These are phyloP conservation scores for Saccostrea echinata DNA, from an alignment of 1,140 invertebrate species.

Conservation along the genomic window DNA sequence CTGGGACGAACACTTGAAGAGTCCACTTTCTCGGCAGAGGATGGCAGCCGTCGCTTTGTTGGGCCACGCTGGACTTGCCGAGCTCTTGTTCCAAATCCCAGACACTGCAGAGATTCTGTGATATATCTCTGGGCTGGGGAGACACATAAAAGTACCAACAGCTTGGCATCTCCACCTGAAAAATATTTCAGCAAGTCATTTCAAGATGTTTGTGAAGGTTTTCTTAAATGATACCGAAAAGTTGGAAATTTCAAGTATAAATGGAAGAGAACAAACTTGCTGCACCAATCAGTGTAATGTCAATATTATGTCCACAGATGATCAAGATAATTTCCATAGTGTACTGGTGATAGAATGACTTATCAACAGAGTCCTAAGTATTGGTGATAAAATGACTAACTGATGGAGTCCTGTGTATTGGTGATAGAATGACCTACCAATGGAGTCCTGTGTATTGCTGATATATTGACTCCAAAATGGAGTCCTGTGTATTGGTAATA, in stretches of 20 bases:
- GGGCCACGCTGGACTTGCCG: constrained; percentile 76
- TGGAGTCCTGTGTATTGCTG: constrained; percentile 89
- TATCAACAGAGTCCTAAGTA: too few species aligned
- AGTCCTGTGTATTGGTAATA: too few species aligned
- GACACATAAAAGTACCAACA: constrained; percentile 75
- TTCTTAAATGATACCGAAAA: background rate
- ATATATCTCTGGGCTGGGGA: constrained; percentile 75
- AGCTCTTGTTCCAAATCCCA: constrained; percentile 76
- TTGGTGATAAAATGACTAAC: too few species aligned
- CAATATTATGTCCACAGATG: too few species aligned
- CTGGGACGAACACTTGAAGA: constrained; percentile 33
- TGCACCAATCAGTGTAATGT: too few species aligned
- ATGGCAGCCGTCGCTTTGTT: constrained; percentile 72
- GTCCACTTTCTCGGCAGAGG: constrained; percentile 71
- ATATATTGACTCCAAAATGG: too few species aligned
- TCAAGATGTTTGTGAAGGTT: background rate
- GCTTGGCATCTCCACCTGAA: constrained; percentile 77
- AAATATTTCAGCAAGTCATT: background rate
- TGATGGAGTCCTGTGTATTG: constrained; percentile 86
- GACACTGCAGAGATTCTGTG: constrained; percentile 75
- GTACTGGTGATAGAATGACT: too few species aligned
- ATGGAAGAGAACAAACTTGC: too few species aligned
- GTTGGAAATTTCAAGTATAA: too few species aligned
- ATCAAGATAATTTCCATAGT: too few species aligned
- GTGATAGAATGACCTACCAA: constrained; percentile 84